Base-by-base conservation (phyloP, 37 sponge, comb jelly and placozoan species). In the Oscarella lobularis region DNA sequence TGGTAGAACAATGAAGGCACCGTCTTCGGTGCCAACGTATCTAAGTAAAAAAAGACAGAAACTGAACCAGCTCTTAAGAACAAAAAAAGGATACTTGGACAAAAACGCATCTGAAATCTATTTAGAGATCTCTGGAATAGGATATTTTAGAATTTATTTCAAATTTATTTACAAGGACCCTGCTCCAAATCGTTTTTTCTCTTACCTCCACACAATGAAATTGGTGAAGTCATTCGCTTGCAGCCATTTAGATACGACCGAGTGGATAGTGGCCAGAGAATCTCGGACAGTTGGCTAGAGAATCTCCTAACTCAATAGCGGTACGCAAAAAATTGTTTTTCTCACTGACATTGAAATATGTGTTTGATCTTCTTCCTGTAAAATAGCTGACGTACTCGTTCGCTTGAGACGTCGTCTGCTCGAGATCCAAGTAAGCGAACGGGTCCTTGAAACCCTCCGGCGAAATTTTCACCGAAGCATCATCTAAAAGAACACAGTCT, bases 391-490 rank as follows among this genome's bases (percentile, higher is more conserved):
- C 29, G 4, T 29, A 29, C 71, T 68, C 29, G 4, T 4, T 20
- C 5, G 33, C 71, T 29, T 68, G 6, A 5, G 29, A 29, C 6
- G 71, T 68, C 71, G 71, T 29, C 71, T 68, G 35, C 71, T 32
- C 35, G 33, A 68, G 29, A 68, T 68, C 31, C 6, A 68, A 20
- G 33, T 68, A 68, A 5, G 5, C 4, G 4, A 14, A 4, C 71
- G 71, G 71, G 31, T 68, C 71, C 31, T 4, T 68, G 31, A 68
- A 68, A 32, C 29, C 71, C 31, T 68, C 71, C 6, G 71, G 71
- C 6, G 71, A 5, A 14, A 68, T 29, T 14, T 68, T 68, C 29
- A 68, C 71, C 33, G 71, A 4, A 5, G 4, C 31, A 5, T 29
- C 31, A 20, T 68, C 71, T 68, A 29, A 34, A 68, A n/a, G n/a